Percentiles rank a stretch among this genome's conserved stretches.
Evolutionary conservation across 2,888 invertebrate species (phyloP).

Genomic region (Tryphoninae sp.): DNA sequence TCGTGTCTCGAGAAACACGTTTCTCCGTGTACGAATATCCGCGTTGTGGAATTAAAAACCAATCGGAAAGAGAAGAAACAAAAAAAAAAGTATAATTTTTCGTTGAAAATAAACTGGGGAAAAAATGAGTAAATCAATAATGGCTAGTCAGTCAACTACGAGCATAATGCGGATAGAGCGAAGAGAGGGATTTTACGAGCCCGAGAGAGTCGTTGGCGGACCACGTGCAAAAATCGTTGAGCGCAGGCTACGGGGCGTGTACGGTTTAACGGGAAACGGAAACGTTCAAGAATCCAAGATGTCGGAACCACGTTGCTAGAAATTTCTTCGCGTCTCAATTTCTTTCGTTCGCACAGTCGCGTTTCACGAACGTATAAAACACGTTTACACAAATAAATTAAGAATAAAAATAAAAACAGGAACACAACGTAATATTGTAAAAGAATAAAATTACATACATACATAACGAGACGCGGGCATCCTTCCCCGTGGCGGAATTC

Average conservation of each 20-base stretch:
- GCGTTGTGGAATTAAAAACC: not conserved
- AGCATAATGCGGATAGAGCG: not conserved
- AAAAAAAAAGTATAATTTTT: not conserved
- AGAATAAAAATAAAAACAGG: conserved; percentile 4
- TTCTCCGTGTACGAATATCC: not conserved
- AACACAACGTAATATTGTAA: conserved; percentile 49
- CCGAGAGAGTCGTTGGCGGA: not conserved
- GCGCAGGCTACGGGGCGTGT: conserved; percentile 47
- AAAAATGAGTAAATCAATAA: not conserved
- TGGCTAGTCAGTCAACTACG: not conserved
- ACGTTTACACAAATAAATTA: not conserved
- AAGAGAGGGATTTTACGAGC: not conserved
- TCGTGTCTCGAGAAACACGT: conserved; percentile 29
- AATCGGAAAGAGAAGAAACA: not conserved
- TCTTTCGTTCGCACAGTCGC: conserved; percentile 17
- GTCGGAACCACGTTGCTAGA: conserved; percentile 72
- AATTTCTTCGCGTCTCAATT: conserved; percentile 47
- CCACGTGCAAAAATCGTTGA: conserved; percentile 41
- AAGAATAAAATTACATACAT: conserved; percentile 69
- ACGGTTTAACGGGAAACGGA: conserved; percentile 58
- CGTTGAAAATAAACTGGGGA: not conserved
- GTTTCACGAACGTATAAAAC: not conserved
- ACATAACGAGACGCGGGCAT: conserved; percentile 67
- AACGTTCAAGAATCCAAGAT: conserved; percentile 66
- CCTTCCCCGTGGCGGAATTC: conserved; percentile 59